Evolutionary conservation across 2,113 vertebrate genomes (phyloP).

Genomic region (Ranitomeya variabilis): DNA sequence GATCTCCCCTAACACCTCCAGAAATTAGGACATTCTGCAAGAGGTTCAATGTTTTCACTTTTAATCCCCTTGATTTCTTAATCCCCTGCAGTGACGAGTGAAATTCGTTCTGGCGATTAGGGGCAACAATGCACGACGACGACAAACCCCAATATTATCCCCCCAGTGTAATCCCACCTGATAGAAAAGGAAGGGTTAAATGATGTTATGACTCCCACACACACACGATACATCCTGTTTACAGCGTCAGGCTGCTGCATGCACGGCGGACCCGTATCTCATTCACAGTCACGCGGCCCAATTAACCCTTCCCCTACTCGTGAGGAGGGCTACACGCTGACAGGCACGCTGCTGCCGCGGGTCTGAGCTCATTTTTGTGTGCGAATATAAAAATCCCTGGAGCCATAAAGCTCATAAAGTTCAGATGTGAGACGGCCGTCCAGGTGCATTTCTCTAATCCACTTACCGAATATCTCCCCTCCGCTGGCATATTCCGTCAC

Average conservation of each 20-base stretch:
- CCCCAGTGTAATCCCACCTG: neutral
- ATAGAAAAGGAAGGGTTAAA: conserved; percentile 28
- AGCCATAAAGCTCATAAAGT: neutral
- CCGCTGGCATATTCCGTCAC: conserved; percentile 98
- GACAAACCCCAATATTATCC: neutral
- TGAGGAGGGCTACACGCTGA: neutral
- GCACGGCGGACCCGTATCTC: conserved; percentile 22
- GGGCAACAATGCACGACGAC: neutral
- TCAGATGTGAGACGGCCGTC: neutral
- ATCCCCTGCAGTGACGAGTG: neutral
- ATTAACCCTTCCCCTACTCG: neutral
- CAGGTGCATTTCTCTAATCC: neutral
- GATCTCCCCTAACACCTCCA: conserved; percentile 34
- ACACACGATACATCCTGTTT: conserved; percentile 50
- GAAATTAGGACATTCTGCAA: conserved; percentile 38
- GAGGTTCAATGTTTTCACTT: conserved; percentile 7
- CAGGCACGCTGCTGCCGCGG: neutral
- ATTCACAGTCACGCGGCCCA: conserved; percentile 46
- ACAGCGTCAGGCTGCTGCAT: conserved; percentile 47
- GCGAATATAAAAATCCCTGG: neutral
- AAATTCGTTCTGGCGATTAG: conserved; percentile 3
- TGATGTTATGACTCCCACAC: conserved; percentile 52
- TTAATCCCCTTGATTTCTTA: conserved; percentile 35
- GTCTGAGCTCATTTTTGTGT: neutral
- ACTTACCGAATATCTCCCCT: conserved; percentile 98